Base-by-base conservation (phyloP, 2,797 vertebrate genomes). In the Gymnothorax javanicus region DNA sequence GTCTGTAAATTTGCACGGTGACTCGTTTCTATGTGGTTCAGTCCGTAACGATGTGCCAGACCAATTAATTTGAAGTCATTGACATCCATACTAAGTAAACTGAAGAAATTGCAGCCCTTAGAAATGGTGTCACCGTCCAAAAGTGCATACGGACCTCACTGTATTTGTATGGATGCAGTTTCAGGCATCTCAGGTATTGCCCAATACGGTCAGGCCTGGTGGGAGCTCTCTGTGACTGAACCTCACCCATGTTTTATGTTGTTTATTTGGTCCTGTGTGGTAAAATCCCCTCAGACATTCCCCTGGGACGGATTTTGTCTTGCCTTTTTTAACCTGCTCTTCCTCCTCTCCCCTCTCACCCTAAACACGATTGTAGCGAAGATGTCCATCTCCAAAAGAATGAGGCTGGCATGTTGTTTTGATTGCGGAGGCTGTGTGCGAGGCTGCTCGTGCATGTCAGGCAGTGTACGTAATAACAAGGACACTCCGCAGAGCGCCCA, bases 371-470 rank as follows among this genome's bases (percentile, higher is more conserved):
- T 97, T 98, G 95, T 99, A 99, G 99, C 98, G 97, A 98, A 98
- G 99, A 99, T 98, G 97, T 99, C 99, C 97, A 97, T 98, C 98
- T 99, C 98, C 98, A 99, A 99, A 97, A 97, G 98, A 99, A 98
- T 99, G 98, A 99, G 97, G 97, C 98, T 98, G 97, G 98, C 99
- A 99, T 99, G 99, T 99, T 99, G 98, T 99, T 98, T 99, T 99
- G 98, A 97, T 99, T 99, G 99, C 97, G 98, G 98, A 97, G 96
- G 95, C 96, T 98, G 97, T 97, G 98, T 98, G 97, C 97, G 96
- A 97, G 97, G 98, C 98, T 99, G 98, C 98, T 97, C 97, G 93
- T 99, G 99, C 99, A 99, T 99, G 98, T 98, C 99, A 98, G 98
- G 97, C 97, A 97, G 97, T 99, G 97, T 98, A 97, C 98, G 97